Conservation (phyloP, 1,140 invertebrate genomes). For the Copidosoma floridanum region DNA sequence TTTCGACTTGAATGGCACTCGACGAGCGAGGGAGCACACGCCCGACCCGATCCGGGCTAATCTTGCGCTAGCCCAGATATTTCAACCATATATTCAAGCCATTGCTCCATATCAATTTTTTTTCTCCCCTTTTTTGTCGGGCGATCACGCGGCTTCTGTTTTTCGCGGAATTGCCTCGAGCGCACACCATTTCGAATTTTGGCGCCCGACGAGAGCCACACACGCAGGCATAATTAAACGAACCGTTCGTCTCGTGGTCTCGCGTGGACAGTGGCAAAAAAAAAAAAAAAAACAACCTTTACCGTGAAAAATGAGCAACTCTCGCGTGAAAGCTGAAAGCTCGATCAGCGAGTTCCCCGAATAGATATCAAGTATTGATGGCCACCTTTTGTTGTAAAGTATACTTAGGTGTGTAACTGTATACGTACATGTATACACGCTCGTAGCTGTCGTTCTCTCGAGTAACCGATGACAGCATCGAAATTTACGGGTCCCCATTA, state of each 20-base stretch:
- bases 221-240: constrained; percentile 6
- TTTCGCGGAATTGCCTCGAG: constrained; percentile 7
- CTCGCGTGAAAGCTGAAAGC: too few species aligned
- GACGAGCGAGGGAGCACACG: constrained; percentile 3
- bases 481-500: too few species aligned
- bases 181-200: constrained; percentile 12
- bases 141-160: background rate
- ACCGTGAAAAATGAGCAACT: too few species aligned
- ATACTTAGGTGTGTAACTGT: too few species aligned
- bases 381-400: too few species aligned
- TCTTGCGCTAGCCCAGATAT: constrained; percentile 11
- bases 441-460: too few species aligned
- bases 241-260: background rate
- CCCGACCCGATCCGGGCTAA: background rate
- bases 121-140: background rate
- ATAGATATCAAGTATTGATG: too few species aligned
- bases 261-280: background rate
- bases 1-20: constrained; percentile 21
- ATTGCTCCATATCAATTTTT: too few species aligned
- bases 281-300: background rate
- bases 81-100: too few species aligned
- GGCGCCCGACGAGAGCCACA: constrained; percentile 12
- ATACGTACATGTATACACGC: too few species aligned
- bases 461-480: too few species aligned
- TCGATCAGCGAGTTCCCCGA: too few species aligned